Evolutionary conservation across 2,888 invertebrate genomes (phyloP).

Genomic region (Linnaemya vulpina): DNA sequence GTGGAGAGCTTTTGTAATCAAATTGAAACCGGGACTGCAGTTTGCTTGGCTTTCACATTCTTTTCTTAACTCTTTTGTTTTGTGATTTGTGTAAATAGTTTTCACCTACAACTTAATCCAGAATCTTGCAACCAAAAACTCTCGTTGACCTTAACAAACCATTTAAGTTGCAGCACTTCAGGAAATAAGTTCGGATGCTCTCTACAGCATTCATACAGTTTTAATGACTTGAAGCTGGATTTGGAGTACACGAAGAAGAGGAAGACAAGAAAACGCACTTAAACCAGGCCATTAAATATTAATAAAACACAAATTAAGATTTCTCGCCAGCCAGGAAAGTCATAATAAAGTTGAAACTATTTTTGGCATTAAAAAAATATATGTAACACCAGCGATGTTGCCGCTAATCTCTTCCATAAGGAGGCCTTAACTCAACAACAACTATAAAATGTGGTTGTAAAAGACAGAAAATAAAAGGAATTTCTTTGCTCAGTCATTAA

Average conservation of each 20-base stretch:
- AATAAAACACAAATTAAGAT: background rate
- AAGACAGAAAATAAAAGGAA: background rate
- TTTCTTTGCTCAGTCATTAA: background rate
- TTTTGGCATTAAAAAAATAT: background rate
- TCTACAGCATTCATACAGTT: background rate
- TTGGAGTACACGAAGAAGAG: background rate
- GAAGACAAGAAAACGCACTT: background rate
- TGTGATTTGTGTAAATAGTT: background rate
- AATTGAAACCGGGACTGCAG: background rate
- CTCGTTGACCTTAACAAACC: background rate
- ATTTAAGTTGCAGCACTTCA: background rate
- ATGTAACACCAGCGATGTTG: conserved; percentile 12
- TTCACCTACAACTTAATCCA: background rate
- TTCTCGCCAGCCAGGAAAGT: background rate
- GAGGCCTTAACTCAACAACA: conserved; percentile 3
- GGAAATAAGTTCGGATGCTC: background rate
- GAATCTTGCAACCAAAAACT: background rate
- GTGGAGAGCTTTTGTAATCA: background rate
- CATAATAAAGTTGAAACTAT: background rate
- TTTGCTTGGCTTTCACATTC: background rate
- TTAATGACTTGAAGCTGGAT: conserved; percentile 2
- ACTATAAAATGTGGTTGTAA: conserved; percentile 14
- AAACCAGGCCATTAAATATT: background rate
- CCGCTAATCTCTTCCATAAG: conserved; percentile 58
- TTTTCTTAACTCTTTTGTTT: background rate